Evolutionary conservation across 2,797 vertebrate species (phyloP).

Genomic region (Manis crassicaudata): DNA sequence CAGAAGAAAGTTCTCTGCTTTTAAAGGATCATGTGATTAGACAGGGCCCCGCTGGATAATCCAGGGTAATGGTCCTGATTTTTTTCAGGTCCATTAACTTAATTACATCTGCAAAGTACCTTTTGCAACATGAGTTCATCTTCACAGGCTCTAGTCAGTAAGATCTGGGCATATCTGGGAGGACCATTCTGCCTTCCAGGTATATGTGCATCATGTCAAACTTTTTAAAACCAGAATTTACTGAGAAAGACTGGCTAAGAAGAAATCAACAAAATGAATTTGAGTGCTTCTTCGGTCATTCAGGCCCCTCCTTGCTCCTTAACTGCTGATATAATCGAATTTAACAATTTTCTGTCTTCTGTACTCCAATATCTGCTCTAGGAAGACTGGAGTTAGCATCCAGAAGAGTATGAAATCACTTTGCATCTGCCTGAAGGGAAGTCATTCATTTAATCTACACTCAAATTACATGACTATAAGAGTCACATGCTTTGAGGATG

Average conservation of each 20-base stretch:
- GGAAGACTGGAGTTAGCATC: background rate
- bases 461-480: background rate
- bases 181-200: background rate
- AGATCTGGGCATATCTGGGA: background rate
- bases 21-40: background rate
- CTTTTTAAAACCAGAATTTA: background rate
- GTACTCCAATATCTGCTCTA: background rate
- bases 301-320: background rate
- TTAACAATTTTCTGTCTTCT: background rate
- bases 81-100: background rate
- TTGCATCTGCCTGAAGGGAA: background rate
- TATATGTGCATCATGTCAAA: background rate
- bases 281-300: background rate
- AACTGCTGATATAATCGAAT: background rate
- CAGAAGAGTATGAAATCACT: background rate
- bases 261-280: background rate
- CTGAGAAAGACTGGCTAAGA: background rate
- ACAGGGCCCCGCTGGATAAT: background rate
- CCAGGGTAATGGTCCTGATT: rapidly evolving
- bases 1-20: background rate
- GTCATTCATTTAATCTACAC: background rate
- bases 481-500: background rate
- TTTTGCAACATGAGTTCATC: background rate
- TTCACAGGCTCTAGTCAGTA: background rate
- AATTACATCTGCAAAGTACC: background rate